Conservation (phyloP, 2,113 vertebrate genomes). For the Ondatra zibethicus region DNA sequence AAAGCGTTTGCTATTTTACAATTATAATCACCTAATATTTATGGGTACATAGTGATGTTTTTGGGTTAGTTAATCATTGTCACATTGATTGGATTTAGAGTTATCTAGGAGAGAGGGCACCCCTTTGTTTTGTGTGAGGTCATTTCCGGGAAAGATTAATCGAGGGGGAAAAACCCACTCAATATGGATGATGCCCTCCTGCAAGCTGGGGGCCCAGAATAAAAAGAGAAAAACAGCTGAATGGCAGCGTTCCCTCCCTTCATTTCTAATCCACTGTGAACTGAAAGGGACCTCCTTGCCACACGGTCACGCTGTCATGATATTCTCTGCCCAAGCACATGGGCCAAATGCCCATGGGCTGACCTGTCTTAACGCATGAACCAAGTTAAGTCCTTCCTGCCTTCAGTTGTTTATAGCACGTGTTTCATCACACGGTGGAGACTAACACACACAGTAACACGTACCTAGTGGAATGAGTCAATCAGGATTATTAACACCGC, state of each 20-base stretch:
- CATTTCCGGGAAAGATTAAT: not conserved
- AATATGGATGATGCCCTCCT: not conserved
- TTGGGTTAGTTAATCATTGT: not conserved
- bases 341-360: not conserved
- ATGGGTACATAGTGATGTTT: not conserved
- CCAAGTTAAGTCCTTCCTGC: not conserved
- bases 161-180: no score
- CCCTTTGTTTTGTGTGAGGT: not conserved
- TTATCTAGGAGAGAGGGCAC: not conserved
- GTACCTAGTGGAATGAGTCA: not conserved
- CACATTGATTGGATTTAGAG: not conserved
- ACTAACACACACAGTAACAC: not conserved
- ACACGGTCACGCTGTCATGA: not conserved
- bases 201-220: not conserved
- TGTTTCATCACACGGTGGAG: not conserved
- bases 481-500: not conserved
- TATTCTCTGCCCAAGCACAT: not conserved
- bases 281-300: not conserved
- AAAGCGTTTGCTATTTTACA: conserved; percentile 5
- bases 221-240: not conserved
- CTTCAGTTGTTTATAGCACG: not conserved
- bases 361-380: not conserved
- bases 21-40: not conserved
- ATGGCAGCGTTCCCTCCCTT: not conserved
- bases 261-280: not conserved